Base-by-base conservation (phyloP, 2,888 invertebrate genomes). In the Limnephilus marmoratus region DNA sequence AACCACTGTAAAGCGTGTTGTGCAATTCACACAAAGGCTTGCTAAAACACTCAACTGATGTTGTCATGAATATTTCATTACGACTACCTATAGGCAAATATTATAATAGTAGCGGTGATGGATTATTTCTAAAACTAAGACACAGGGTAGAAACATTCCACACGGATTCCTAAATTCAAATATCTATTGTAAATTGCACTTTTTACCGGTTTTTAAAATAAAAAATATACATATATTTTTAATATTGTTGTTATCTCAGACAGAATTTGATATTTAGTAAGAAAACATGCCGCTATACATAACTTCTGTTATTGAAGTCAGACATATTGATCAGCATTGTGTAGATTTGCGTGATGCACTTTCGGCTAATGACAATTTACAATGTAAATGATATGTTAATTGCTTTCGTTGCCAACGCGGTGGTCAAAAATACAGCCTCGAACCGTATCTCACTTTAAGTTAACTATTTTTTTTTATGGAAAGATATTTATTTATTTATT, bases 331-430 rank as follows among this genome's bases (percentile, higher is more conserved):
- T 83, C 37, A 37, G 83, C 37, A 83, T 83, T 83, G 83, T 37
- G 4, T 24, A 49, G 49, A 15, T 83, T 37, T 34, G 87, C 87
- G 53, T 87, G 87, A 87, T 49, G 49, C 53, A 5, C 45, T 87
- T 31, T 53, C 53, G 2, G 81, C 81, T 88, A 89, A 91, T 92
- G 83, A 90, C 91, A 92, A 92, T 92, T 92, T 92, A 34, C 92
- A 91, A 92, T 92, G 92, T 88, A 85, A 91, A 92, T 89, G 68
- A 68, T 85, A 91, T 89, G 91, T 91, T 92, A 92, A 92, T 92
- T 91, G 83, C 85, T 87, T 53, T 7, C 34, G 18, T 83, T 24
- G 9, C 37, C 83, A 34, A 83, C 83, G 34, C 24, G 83, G 41
- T 34, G 83, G 15, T 68, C 24, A 68, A n/a, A 68, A 68, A 68